Percentiles rank a stretch among this genome's conserved stretches.
These are phyloP conservation scores for Venturia canescens DNA, from an alignment of 1,140 invertebrate genomes.

Conservation along the genomic window DNA sequence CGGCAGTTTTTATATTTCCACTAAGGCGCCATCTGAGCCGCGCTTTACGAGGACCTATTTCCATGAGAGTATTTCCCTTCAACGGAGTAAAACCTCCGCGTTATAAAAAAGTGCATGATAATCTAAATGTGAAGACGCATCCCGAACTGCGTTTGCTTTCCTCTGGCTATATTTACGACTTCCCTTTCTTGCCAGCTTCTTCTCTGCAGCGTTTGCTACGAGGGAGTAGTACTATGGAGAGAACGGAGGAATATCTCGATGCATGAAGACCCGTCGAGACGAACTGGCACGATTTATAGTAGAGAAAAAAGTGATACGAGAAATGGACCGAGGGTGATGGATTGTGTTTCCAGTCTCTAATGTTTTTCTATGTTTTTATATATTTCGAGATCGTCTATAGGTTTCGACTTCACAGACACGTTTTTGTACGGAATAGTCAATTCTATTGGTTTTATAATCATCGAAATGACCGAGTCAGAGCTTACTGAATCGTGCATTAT, in stretches of 20 bases:
- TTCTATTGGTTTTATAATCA: too few species aligned
- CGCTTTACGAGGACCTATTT: not conserved
- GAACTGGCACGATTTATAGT: constrained; percentile 12
- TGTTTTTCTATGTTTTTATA: not conserved
- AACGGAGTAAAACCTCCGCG: constrained; percentile 11
- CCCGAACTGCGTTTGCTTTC: not conserved
- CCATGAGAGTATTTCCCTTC: not conserved
- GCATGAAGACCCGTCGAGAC: constrained; percentile 1
- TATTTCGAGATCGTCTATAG: not conserved
- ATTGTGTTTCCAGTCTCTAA: not conserved
- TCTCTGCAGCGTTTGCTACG: not conserved
- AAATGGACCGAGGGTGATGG: not conserved
- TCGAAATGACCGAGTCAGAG: too few species aligned
- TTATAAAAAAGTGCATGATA: constrained; percentile 41
- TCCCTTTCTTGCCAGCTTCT: constrained; percentile 36
- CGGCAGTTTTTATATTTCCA: not conserved
- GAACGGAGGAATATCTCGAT: not conserved
- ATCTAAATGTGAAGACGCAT: constrained; percentile 34
- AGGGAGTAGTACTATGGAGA: not conserved
- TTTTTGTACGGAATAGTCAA: too few species aligned
- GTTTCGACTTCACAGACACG: not conserved
- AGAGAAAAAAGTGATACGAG: not conserved
- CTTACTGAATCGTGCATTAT: too few species aligned
- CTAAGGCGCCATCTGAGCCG: not conserved
- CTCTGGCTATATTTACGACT: constrained; percentile 32